Conservation (phyloP, 2,797 vertebrate species). For the Sardinella longiceps region DNA sequence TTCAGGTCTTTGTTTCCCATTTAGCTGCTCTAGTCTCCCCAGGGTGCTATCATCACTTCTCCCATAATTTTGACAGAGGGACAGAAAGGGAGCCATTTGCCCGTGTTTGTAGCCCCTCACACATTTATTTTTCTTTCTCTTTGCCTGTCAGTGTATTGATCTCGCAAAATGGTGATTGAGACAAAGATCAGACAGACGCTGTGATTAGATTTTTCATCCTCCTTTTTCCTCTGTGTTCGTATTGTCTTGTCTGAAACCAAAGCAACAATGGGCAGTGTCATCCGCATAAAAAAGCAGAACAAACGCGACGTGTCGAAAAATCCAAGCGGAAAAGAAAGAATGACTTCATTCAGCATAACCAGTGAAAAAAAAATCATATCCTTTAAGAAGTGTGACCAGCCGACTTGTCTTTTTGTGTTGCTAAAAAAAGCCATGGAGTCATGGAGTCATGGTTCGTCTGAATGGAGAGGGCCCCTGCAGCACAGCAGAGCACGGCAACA, state of each 20-base stretch:
- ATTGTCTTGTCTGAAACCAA: neutral
- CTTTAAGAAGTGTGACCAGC: neutral
- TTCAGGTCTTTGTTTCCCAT: neutral
- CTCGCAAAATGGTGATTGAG: neutral
- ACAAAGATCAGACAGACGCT: neutral
- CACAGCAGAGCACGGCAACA: conserved; percentile 40
- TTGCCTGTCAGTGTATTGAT: neutral
- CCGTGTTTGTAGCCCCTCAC: neutral
- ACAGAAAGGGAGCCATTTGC: neutral
- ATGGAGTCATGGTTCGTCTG: neutral
- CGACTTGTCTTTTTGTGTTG: neutral
- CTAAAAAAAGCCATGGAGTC: neutral
- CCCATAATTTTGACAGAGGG: neutral
- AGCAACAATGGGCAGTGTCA: neutral
- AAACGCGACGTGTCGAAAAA: neutral
- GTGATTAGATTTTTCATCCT: conserved; percentile 1
- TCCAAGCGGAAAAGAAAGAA: neutral
- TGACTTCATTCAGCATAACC: neutral
- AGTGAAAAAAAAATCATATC: conserved; percentile 7
- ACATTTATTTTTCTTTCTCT: neutral
- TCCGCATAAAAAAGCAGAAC: neutral
- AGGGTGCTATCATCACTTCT: neutral
- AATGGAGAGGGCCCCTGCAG: conserved; percentile 43
- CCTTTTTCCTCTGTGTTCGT: neutral
- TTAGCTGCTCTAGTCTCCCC: neutral